Conservation (phyloP, 2,113 vertebrate genomes). For the Drymodes brunneopygia region DNA sequence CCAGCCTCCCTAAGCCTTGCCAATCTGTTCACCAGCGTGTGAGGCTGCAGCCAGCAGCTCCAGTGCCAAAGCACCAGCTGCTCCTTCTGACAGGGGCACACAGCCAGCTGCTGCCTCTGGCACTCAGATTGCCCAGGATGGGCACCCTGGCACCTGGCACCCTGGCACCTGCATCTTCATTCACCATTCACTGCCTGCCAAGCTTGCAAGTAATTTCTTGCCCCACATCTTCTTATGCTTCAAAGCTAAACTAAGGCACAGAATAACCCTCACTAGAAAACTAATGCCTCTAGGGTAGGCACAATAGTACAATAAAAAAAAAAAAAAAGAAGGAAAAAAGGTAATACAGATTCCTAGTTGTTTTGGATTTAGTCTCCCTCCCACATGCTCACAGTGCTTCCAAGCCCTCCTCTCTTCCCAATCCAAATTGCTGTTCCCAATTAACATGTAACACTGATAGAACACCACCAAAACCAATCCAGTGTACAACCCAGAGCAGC, state of each 20-base stretch:
- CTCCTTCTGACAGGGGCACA: fast-evolving
- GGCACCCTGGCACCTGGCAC: neutral
- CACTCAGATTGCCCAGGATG: neutral
- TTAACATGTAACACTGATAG: fast-evolving
- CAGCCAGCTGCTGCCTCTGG: neutral
- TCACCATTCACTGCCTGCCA: neutral
- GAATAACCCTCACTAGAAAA: neutral
- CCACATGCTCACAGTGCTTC: neutral
- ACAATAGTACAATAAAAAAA: neutral
- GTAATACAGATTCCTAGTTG: neutral
- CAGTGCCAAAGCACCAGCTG: neutral
- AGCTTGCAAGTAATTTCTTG: neutral
- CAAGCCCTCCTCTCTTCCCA: neutral
- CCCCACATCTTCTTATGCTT: neutral
- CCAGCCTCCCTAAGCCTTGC: neutral
- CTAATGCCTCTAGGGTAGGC: neutral
- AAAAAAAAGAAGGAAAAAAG: neutral
- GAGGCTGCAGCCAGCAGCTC: neutral
- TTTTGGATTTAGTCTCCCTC: neutral
- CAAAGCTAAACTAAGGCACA: neutral
- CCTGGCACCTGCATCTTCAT: neutral
- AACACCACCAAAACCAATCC: neutral
- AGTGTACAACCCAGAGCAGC: neutral
- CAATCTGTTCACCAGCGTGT: fast-evolving
- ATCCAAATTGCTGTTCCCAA: neutral